phyloP scores from a whole-genome alignment of 2,113 vertebrate genomes.

The Procavia capensis region DNA sequence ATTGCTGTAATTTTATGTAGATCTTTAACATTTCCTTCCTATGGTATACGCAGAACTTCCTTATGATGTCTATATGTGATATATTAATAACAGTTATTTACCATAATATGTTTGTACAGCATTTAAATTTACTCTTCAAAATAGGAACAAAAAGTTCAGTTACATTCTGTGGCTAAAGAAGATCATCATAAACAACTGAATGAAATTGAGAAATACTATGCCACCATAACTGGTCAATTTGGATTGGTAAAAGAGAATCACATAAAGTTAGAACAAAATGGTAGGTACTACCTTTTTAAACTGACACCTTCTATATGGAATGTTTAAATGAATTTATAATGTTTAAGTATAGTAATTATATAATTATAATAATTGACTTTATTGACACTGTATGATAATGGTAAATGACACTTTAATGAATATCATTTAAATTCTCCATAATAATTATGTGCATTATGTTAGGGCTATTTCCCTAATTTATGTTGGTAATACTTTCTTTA shows the following conservation, averaged over 20 bases:
- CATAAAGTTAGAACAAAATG: slow-evolving; percentile 92
- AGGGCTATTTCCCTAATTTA: slow-evolving; percentile 1
- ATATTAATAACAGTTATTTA: slow-evolving; percentile 32
- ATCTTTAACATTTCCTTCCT: not conserved
- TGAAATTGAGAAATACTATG: slow-evolving; percentile 93
- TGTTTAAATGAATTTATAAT: slow-evolving; percentile 50
- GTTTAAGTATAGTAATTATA: too few species aligned
- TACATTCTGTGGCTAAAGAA: slow-evolving; percentile 92
- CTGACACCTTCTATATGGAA: slow-evolving; percentile 13
- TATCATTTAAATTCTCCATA: slow-evolving; percentile 51
- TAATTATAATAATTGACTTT: too few species aligned
- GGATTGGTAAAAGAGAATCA: slow-evolving; percentile 90
- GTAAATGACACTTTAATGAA: slow-evolving; percentile 8
- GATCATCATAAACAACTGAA: slow-evolving; percentile 92
- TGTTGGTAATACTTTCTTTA: slow-evolving; percentile 52
- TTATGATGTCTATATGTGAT: not conserved
- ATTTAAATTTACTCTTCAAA: slow-evolving; percentile 67
- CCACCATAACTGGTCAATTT: slow-evolving; percentile 89
- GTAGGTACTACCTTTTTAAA: slow-evolving; percentile 85
- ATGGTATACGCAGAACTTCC: slow-evolving; percentile 31
- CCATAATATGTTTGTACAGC: not conserved
- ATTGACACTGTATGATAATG: slow-evolving; percentile 17
- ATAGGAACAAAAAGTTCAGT: slow-evolving; percentile 94
- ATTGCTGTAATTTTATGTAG: slow-evolving; percentile 33
- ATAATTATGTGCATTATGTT: slow-evolving; percentile 22